Conservation (phyloP, 2,888 invertebrate species). For the Nomada lathburiana region DNA sequence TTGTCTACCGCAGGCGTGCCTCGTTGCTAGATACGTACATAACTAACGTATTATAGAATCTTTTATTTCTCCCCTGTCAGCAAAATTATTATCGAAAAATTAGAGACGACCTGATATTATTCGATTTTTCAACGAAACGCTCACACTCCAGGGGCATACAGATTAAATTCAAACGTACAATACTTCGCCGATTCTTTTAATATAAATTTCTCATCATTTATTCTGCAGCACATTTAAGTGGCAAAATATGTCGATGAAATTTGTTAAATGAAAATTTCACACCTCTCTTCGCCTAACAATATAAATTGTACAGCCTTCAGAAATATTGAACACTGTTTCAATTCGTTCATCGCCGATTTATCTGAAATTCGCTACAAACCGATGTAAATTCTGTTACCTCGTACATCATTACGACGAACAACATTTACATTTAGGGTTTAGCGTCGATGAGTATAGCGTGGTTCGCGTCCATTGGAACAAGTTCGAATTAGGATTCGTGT, state of each 20-base stretch:
- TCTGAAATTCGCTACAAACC: no score
- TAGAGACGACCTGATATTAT: neutral
- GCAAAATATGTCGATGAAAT: neutral
- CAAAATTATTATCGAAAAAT: neutral
- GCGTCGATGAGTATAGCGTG: no score
- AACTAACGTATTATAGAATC: neutral
- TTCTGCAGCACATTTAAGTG: neutral
- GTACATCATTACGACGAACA: no score
- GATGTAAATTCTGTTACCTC: no score
- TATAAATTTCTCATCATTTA: neutral
- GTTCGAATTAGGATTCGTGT: no score
- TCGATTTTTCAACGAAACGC: neutral
- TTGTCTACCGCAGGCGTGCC: neutral
- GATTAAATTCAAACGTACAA: neutral
- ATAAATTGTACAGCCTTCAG: no score
- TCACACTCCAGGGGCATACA: neutral
- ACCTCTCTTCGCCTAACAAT: neutral
- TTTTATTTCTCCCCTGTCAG: neutral
- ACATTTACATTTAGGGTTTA: no score
- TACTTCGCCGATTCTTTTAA: neutral
- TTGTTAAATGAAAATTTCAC: neutral
- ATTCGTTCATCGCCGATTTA: no score
- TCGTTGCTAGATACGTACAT: constrained; percentile 5
- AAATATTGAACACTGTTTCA: no score
- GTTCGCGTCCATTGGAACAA: no score